Percentiles rank a stretch among this genome's conserved stretches.
Evolutionary conservation across 2,888 invertebrate species (phyloP).

Genomic region (Epistrophella euchroma): DNA sequence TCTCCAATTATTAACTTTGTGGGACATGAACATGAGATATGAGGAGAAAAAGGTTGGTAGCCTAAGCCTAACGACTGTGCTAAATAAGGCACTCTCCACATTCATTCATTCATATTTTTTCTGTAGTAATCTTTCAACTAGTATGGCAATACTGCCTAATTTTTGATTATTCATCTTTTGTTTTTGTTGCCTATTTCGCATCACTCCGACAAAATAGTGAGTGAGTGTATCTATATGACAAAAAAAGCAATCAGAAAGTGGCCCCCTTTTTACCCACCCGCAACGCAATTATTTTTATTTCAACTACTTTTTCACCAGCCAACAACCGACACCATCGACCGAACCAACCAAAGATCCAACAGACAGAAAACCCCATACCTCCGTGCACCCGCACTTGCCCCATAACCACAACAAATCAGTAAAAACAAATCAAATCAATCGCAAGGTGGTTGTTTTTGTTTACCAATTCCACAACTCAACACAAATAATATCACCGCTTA

Average conservation of each 20-base stretch:
- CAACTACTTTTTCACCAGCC: neutral
- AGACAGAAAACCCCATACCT: slow-evolving; percentile 14
- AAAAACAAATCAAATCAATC: slow-evolving; percentile 68
- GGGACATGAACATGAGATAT: too few relatives aligned
- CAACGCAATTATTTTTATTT: slow-evolving; percentile 15
- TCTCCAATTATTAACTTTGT: too few relatives aligned
- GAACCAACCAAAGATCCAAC: neutral
- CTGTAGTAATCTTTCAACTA: neutral
- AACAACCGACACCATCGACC: slow-evolving; percentile 19
- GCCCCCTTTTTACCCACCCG: slow-evolving; percentile 12
- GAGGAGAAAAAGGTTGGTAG: too few relatives aligned
- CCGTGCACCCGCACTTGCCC: slow-evolving; percentile 1
- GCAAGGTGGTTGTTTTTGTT: slow-evolving; percentile 76
- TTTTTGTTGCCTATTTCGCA: slow-evolving; percentile 68
- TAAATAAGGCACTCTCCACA: too few relatives aligned
- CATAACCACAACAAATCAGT: neutral
- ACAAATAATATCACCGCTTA: slow-evolving; percentile 24
- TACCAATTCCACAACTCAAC: slow-evolving; percentile 68
- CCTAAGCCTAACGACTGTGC: too few relatives aligned
- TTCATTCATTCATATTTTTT: too few relatives aligned
- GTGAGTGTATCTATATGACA: slow-evolving; percentile 23
- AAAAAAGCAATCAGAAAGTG: slow-evolving; percentile 55
- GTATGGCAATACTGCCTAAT: slow-evolving; percentile 51
- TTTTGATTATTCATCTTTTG: slow-evolving; percentile 68
- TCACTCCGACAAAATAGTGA: slow-evolving; percentile 68